Conservation (phyloP, 2,113 vertebrate species). For the Argyrosomus japonicus region DNA sequence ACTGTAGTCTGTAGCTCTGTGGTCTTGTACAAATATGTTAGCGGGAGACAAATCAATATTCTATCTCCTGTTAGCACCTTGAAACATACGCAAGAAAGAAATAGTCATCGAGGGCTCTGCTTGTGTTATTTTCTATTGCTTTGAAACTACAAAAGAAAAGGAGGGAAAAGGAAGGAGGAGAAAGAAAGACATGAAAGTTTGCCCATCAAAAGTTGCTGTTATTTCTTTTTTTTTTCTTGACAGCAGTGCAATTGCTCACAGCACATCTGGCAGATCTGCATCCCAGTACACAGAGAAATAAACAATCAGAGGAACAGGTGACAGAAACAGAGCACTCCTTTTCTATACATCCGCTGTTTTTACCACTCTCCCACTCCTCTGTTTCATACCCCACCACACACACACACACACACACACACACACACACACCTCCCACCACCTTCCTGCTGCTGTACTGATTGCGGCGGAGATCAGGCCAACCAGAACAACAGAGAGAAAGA, state of each 20-base stretch:
- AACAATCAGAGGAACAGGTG: slow-evolving; percentile 20
- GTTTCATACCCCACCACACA: slow-evolving; percentile 41
- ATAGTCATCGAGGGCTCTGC: neutral
- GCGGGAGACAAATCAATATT: slow-evolving; percentile 58
- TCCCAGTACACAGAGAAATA: slow-evolving; percentile 27
- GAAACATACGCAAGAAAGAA: slow-evolving; percentile 29
- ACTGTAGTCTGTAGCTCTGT: slow-evolving; percentile 23
- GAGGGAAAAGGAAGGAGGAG: neutral
- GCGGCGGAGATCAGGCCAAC: slow-evolving; percentile 56
- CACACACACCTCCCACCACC: slow-evolving; percentile 60
- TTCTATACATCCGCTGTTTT: slow-evolving; percentile 33
- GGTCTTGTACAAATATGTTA: slow-evolving; percentile 49
- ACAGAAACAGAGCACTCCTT: slow-evolving; percentile 28
- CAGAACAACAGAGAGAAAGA: slow-evolving; percentile 48
- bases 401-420: slow-evolving; percentile 30
- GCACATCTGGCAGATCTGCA: slow-evolving; percentile 59
- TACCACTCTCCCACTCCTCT: slow-evolving; percentile 54
- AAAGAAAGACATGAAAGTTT: slow-evolving; percentile 43
- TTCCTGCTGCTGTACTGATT: slow-evolving; percentile 60
- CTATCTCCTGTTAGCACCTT: slow-evolving; percentile 41
- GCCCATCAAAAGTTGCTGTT: slow-evolving; percentile 55
- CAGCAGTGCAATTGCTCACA: slow-evolving; percentile 15
- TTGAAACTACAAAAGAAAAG: slow-evolving; percentile 38
- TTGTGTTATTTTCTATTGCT: slow-evolving; percentile 41
- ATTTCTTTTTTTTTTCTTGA: slow-evolving; percentile 14